Base-by-base conservation (phyloP, 2,888 invertebrate genomes). In the Leptopilina myrica region DNA sequence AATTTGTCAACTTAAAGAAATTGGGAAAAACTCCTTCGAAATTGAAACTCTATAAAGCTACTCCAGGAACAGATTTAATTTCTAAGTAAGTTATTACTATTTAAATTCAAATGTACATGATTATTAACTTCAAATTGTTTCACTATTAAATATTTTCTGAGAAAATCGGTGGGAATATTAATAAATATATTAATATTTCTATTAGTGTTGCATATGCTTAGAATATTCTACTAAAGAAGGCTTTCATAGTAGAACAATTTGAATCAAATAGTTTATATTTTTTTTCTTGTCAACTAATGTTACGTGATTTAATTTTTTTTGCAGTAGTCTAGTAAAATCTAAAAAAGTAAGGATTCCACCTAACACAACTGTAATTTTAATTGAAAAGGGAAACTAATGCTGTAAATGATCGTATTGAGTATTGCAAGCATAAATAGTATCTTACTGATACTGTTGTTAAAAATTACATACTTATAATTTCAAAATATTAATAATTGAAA, bases 1-100 rank as follows among this genome's bases (percentile, higher is more conserved):
- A 94, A 87, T 90, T 89, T 5, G 92, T 95, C 20, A 93, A 95
- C 90, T 89, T 95, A 73, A 92, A 91, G 8, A 92, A 92, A 79
- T 93, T 94, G 64, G 92, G 93, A 77, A 92, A 93, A 76, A 91
- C 93, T 1, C 87, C 89, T 4, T 90, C 91, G 1, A 86, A 91
- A 73, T 84, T 94, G 20, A 89, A 92, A 76, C 93, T 95, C 5
- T 91, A 93, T 40, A 90, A 94, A 9, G 90, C 92, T 11, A 94
- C 93, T 56, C 59, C 76, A 0, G 69, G 79, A 11, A 75, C 79
- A 59, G 59, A 33, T 53, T 12, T 81, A 6, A 43, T 40, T 20
- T 77, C 69, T 6, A 81, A 82, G 88, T 88, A 80, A 86, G 85
- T 56, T 12, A 33, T 33, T 33, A 33, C 33, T 33, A 33, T 4